Percentiles rank a stretch among this genome's conserved stretches.
These are phyloP conservation scores for Mamestra configurata DNA, from an alignment of 1,140 invertebrate genomes.

Conservation along the genomic window DNA sequence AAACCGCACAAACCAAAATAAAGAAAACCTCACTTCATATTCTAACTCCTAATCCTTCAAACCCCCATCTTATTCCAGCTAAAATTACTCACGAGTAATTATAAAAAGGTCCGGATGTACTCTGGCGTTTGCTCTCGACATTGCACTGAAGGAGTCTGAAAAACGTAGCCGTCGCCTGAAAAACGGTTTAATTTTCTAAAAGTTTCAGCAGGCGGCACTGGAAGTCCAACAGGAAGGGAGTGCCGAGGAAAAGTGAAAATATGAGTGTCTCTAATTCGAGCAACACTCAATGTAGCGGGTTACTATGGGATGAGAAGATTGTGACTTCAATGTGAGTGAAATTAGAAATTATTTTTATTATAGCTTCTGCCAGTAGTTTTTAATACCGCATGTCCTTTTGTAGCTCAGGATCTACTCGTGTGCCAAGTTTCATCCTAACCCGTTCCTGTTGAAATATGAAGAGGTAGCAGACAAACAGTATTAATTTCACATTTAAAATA, in stretches of 20 bases:
- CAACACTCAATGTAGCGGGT: neutral
- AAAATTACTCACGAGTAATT: conserved; percentile 24
- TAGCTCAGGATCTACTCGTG: no score
- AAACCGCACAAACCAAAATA: neutral
- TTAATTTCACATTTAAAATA: no score
- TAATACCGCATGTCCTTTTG: no score
- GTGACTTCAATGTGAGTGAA: neutral
- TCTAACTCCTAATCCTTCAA: neutral
- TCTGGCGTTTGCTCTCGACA: conserved; percentile 28
- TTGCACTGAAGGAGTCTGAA: conserved; percentile 40
- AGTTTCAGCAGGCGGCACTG: conserved; percentile 32
- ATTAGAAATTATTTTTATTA: neutral
- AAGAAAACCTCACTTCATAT: neutral
- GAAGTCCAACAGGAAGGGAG: conserved; percentile 50
- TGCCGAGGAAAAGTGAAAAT: conserved; percentile 53
- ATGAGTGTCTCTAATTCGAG: conserved; percentile 57
- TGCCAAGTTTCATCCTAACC: no score
- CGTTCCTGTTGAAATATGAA: no score
- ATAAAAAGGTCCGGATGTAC: conserved; percentile 24
- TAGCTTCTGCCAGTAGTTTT: no score
- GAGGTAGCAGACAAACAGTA: no score
- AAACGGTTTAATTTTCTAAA: conserved; percentile 57
- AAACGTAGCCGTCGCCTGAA: conserved; percentile 38
- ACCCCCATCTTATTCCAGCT: neutral
- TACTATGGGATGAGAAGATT: neutral